Percentiles rank a stretch among this genome's conserved stretches.
These are phyloP conservation scores for Drosophila seclusa DNA, from an alignment of 2,888 invertebrate species.

Conservation along the genomic window DNA sequence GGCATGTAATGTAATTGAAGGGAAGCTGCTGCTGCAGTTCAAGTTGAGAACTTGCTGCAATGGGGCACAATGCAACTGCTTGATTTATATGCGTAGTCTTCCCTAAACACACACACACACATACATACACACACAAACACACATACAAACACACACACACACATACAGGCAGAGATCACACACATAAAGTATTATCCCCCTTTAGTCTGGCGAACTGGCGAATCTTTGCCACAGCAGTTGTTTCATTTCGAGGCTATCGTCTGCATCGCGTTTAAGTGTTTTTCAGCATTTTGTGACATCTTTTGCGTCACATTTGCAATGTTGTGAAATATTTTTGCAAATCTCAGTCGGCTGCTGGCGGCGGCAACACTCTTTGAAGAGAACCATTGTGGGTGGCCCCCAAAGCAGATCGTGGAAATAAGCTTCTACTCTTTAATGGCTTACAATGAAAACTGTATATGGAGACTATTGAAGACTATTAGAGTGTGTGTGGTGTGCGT, in stretches of 20 bases:
- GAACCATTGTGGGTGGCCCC: conserved; percentile 68
- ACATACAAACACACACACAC: not conserved
- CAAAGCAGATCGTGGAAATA: conserved; percentile 23
- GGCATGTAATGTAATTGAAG: conserved; percentile 52
- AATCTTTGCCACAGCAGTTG: not conserved
- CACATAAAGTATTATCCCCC: conserved; percentile 17
- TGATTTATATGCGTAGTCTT: conserved; percentile 45
- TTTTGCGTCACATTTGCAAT: conserved; percentile 74
- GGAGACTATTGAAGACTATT: conserved; percentile 10
- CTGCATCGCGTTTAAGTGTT: conserved; percentile 64
- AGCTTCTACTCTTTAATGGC: conserved; percentile 60
- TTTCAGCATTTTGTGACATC: conserved; percentile 72
- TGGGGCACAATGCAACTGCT: conserved; percentile 28
- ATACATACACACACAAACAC: not conserved
- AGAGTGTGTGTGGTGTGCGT: conserved; percentile 23
- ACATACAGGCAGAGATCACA: not conserved
- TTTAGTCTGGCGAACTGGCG: not conserved
- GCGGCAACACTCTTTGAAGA: conserved; percentile 68
- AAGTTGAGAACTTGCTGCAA: not conserved
- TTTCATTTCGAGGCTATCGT: conserved; percentile 5
- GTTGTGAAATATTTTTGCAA: conserved; percentile 80
- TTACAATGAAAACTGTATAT: conserved; percentile 62
- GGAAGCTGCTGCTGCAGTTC: conserved; percentile 25
- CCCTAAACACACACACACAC: not conserved
- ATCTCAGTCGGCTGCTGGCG: conserved; percentile 56